Base-by-base conservation (phyloP, 2,888 invertebrate species). In the Subacronicta megacephala region DNA sequence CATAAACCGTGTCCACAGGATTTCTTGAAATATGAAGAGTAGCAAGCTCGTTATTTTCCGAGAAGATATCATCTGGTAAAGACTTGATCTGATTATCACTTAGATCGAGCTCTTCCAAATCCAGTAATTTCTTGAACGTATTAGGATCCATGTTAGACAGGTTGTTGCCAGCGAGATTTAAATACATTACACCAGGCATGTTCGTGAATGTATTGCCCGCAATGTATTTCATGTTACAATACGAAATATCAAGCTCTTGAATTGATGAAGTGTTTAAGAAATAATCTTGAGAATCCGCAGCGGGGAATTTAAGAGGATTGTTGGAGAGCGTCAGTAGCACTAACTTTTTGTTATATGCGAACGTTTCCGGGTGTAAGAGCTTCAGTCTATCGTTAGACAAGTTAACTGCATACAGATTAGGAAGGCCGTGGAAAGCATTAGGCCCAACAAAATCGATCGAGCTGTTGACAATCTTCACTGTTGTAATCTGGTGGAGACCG, bases 91-190 rank as follows among this genome's bases (percentile, higher is more conserved):
- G 91, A 81, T 97, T 97, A 69, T 96, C 95, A 15, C 97, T 96
- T 7, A 97, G 89, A 78, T 97, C 96, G 23, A 97, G 86, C 78
- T 97, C 97, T 81, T 96, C 96, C 51, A 97, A 94, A 43, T 95
- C 95, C 10, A 95, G 90, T 18, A 96, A 89, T 17, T 95, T 93
- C 57, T 95, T 95, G 85, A 97, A 97, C 0, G 95, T 93, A 49
- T 92, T 90, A 16, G 93, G 92, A 54, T 96, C 95, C 76, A 96
- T 90, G 44, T 95, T 94, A 45, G 94, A 95, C 44, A 97, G 87
- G 50, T 95, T 94, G 79, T 97, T 97, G 50, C 96, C 95, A 26
- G 96, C 95, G 57, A 97, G 89, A 79, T 96, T 96, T 45, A 97
- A 92, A 80, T 95, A 96, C 78, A 95, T 95, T 33, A 97, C 94